These are phyloP conservation scores for Oligia fasciuncula DNA, from an alignment of 2,888 invertebrate species.

Conservation along the genomic window DNA sequence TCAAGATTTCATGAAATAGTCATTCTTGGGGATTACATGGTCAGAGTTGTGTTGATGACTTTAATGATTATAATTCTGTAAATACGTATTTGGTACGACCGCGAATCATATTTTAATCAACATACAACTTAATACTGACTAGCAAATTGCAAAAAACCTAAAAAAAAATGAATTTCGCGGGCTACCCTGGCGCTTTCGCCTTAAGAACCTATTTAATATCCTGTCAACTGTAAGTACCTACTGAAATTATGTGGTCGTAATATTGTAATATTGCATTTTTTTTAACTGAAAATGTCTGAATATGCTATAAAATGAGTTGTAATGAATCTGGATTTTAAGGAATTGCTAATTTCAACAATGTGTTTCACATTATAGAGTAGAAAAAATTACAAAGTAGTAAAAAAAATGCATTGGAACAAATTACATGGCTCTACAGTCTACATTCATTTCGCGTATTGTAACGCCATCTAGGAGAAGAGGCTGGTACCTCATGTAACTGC, in stretches of 20 bases:
- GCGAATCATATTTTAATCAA: too few relatives aligned
- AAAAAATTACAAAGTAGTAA: background rate
- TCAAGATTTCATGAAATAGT: too few relatives aligned
- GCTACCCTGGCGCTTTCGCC: too few relatives aligned
- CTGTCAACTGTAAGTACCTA: background rate
- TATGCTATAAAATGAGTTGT: background rate
- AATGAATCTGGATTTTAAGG: background rate
- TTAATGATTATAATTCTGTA: too few relatives aligned
- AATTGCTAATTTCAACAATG: background rate
- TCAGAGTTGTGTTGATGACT: too few relatives aligned
- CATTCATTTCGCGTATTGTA: background rate
- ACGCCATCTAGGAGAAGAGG: slow-evolving; percentile 37
- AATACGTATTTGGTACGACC: too few relatives aligned
- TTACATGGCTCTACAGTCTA: background rate
- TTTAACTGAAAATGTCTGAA: background rate
- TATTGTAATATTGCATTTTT: background rate
- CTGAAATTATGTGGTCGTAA: background rate
- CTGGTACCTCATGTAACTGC: background rate
- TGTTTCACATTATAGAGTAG: too few relatives aligned
- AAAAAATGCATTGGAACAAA: background rate
- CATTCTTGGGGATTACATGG: too few relatives aligned
- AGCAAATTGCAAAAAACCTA: too few relatives aligned
- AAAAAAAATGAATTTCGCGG: too few relatives aligned
- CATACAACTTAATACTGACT: too few relatives aligned
- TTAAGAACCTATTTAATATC: background rate